A percentile compares a stretch with the other conserved stretches of the same genome.
phyloP scores from a whole-genome alignment of 2,797 vertebrate genomes.

The Enteromius argenteus region DNA sequence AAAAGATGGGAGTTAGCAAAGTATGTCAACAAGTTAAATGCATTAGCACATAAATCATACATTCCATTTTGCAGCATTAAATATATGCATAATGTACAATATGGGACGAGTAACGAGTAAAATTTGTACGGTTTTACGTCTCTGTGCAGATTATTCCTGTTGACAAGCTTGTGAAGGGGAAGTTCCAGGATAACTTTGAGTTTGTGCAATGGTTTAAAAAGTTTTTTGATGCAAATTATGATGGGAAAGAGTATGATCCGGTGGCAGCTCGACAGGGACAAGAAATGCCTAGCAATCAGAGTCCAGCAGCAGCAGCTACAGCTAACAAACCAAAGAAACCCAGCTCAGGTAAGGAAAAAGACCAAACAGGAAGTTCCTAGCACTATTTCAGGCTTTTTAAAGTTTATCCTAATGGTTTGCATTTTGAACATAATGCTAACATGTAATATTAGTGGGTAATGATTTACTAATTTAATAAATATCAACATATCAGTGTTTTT shows the following conservation, averaged over 20 bases:
- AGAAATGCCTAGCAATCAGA: slow-evolving; percentile 74
- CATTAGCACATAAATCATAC: background rate
- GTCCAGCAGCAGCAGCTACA: slow-evolving; percentile 75
- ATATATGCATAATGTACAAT: background rate
- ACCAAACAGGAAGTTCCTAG: background rate
- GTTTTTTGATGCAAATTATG: slow-evolving; percentile 90
- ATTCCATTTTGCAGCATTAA: background rate
- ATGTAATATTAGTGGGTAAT: background rate
- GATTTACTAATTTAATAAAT: too few relatives aligned
- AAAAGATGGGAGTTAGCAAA: slow-evolving; percentile 88
- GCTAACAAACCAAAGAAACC: slow-evolving; percentile 84
- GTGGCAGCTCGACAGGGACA: slow-evolving; percentile 86
- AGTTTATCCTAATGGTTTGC: background rate
- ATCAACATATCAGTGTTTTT: background rate
- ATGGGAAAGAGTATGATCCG: slow-evolving; percentile 88
- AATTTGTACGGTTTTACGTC: background rate
- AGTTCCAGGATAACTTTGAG: slow-evolving; percentile 93
- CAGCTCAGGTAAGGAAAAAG: slow-evolving; percentile 67
- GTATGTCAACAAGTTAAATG: slow-evolving; percentile 70
- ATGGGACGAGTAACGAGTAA: too few relatives aligned
- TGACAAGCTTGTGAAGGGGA: slow-evolving; percentile 89
- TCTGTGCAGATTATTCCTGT: slow-evolving; percentile 84
- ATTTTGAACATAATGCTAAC: too few relatives aligned
- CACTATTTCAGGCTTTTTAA: background rate
- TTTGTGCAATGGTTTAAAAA: slow-evolving; percentile 94